Evolutionary conservation across 2,888 invertebrate species (phyloP).

Genomic region (Andrena minutula): DNA sequence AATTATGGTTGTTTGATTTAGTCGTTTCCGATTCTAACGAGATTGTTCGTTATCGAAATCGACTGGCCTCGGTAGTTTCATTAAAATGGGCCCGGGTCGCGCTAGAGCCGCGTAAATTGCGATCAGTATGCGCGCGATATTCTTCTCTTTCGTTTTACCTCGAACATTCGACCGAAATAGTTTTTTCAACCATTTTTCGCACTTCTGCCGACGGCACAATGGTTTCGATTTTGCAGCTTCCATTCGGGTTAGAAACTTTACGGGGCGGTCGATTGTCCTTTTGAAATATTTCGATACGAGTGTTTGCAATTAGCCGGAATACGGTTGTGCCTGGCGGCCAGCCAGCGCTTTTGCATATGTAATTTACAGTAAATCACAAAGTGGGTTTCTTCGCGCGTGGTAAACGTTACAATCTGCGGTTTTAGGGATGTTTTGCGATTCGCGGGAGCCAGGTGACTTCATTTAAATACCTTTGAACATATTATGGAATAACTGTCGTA

Average conservation of each 20-base stretch:
- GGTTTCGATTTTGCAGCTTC: too few species aligned
- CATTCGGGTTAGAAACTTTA: too few species aligned
- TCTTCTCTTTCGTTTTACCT: background rate
- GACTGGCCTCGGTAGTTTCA: background rate
- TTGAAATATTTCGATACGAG: background rate
- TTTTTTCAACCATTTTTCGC: background rate
- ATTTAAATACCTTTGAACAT: slow-evolving; percentile 14
- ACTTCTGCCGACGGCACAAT: background rate
- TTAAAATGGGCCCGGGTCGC: background rate
- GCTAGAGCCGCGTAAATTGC: background rate
- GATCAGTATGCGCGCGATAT: background rate
- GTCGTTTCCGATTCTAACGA: slow-evolving; percentile 23
- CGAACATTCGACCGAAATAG: background rate
- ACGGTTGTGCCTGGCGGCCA: slow-evolving; percentile 76
- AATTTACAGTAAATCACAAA: slow-evolving; percentile 75
- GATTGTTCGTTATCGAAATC: slow-evolving; percentile 20
- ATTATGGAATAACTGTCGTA: slow-evolving; percentile 32
- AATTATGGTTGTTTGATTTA: slow-evolving; percentile 20
- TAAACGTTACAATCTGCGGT: background rate
- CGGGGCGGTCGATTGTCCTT: too few species aligned
- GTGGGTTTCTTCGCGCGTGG: slow-evolving; percentile 49
- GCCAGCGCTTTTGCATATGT: slow-evolving; percentile 76
- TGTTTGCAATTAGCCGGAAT: slow-evolving; percentile 65
- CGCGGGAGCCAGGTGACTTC: slow-evolving; percentile 6
- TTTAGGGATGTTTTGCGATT: background rate